Evolutionary conservation across 1,140 invertebrate genomes (phyloP), one percentile per base, ranked within the genome.

Genomic region (Thaumetopoea pityocampa): DNA sequence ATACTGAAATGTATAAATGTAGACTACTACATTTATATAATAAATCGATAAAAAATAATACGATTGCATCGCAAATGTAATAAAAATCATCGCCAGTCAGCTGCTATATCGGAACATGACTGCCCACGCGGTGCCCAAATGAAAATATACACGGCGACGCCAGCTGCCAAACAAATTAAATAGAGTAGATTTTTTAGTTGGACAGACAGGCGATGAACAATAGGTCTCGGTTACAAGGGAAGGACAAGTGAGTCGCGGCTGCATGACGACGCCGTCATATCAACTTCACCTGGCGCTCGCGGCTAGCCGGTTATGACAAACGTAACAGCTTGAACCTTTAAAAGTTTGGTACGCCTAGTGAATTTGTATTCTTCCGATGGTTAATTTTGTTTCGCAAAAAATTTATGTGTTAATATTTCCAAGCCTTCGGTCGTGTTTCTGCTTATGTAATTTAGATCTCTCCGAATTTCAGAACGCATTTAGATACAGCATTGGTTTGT

Each of bases 81-180:
- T 72, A 69, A 78, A 81, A 78, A 69, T 76, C 66, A 61, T 60
- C 62, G 62, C 62, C 66, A 73, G 70, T 67, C 61, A 62, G 55
- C 67, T 66, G 67, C 51, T 70, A 63, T 67, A 78, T 74, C 26
- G 47, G 51, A 68, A 45, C 43, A 35, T 42, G 8, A 36, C 67
- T 22, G 47, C 74, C 73, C 69, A 79, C 74, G 66, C 67, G 38
- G 55, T 20, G 33, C 30, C 58, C 44, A 67, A 67, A 73, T 72
- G 61, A 69, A 73, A 79, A 74, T 79, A 79, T 67, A 67, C 63
- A 68, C 52, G 65, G 62, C 65, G 62, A 60, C 47, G 61, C 28
- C 43, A 40, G 56, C 57, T 78, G 78, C 74, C 78, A 82, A 74
- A 72, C 61, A 76, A 74, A 77, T 78, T 76, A 66, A 72, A 80